Conservation (phyloP, 2,113 vertebrate genomes). For the Hymenochirus boettgeri region DNA sequence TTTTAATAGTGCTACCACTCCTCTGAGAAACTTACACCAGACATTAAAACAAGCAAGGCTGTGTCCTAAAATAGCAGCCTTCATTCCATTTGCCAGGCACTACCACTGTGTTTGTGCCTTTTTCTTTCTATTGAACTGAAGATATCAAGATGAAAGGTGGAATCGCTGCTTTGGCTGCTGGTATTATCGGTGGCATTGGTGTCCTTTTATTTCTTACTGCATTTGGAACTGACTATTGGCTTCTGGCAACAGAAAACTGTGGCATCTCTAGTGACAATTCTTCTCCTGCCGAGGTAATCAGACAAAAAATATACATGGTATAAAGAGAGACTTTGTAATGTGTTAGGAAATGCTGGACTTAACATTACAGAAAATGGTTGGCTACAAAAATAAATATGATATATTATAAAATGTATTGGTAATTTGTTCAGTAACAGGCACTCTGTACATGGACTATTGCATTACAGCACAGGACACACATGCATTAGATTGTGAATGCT, state of each 20-base stretch:
- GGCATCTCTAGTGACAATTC: conserved; percentile 5
- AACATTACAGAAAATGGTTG: too few relatives aligned
- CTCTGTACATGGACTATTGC: too few relatives aligned
- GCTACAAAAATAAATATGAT: too few relatives aligned
- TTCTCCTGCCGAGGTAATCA: conserved; percentile 12
- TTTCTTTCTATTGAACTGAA: not conserved
- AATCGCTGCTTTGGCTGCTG: conserved; percentile 62
- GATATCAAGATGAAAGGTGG: conserved; percentile 70
- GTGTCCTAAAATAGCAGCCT: conserved; percentile 72
- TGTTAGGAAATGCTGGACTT: too few relatives aligned
- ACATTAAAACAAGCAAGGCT: conserved; percentile 46
- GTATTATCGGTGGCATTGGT: conserved; percentile 64
- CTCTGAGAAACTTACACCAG: conserved; percentile 65
- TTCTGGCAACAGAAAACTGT: conserved; percentile 74
- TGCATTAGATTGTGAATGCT: too few relatives aligned
- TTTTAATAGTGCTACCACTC: conserved; percentile 56
- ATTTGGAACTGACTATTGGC: conserved; percentile 82
- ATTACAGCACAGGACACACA: too few relatives aligned
- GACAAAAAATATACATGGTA: not conserved
- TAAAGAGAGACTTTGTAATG: too few relatives aligned
- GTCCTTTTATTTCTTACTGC: conserved; percentile 73
- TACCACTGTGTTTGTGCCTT: conserved; percentile 8
- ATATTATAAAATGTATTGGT: too few relatives aligned
- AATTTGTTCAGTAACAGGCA: too few relatives aligned
- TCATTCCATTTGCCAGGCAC: conserved; percentile 7